Percentiles rank a stretch among this genome's conserved stretches.
These are phyloP conservation scores for Metopolophium dirhodum DNA, from an alignment of 1,140 invertebrate genomes.

Conservation along the genomic window DNA sequence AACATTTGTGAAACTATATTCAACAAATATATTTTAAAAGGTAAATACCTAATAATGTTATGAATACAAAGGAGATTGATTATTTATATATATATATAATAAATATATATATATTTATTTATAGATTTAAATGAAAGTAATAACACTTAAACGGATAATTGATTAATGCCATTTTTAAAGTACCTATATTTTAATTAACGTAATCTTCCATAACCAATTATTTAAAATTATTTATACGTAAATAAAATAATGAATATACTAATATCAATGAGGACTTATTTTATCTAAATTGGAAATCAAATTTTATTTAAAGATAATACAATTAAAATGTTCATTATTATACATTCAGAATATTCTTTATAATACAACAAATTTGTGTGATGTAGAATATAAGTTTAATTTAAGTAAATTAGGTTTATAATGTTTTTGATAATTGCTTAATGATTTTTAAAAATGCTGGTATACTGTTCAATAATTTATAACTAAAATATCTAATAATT, in stretches of 20 bases:
- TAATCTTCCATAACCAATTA: background rate
- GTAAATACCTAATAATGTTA: background rate
- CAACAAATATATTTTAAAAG: background rate
- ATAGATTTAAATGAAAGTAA: background rate
- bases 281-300: background rate
- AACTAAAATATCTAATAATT: background rate
- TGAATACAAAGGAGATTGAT: conserved; percentile 11
- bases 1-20: background rate
- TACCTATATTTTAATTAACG: background rate
- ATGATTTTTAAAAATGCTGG: background rate
- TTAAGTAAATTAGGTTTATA: background rate
- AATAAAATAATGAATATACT: background rate
- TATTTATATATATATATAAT: background rate
- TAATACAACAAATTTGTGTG: background rate
- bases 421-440: background rate
- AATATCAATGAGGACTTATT: background rate
- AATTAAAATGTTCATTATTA: background rate
- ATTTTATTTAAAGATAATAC: background rate
- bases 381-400: background rate
- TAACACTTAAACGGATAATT: background rate
- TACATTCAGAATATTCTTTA: background rate
- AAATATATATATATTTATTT: background rate
- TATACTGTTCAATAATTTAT: background rate
- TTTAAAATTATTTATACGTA: background rate
- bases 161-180: background rate